phyloP scores from a whole-genome alignment of 2,113 vertebrate genomes.

The Brachirus orientalis region DNA sequence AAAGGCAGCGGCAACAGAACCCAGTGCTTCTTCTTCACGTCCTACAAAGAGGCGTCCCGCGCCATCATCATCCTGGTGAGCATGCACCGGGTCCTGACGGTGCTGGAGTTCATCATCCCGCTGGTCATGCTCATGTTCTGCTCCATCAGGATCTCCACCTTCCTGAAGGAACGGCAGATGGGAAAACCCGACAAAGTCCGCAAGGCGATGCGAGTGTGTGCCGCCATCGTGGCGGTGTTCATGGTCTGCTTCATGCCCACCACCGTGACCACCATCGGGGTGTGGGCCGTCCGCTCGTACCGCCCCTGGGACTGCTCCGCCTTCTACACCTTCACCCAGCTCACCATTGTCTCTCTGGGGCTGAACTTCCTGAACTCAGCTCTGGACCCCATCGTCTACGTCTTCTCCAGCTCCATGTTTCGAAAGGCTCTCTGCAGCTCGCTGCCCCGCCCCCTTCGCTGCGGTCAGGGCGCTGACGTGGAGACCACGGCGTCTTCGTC shows the following conservation, averaged over 20 bases:
- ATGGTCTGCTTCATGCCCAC: constrained; percentile 78
- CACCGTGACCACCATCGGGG: constrained; percentile 65
- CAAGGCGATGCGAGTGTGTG: constrained; percentile 71
- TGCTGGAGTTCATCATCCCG: constrained; percentile 66
- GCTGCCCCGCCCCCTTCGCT: constrained; percentile 31
- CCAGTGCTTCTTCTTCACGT: constrained; percentile 78
- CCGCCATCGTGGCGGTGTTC: constrained; percentile 65
- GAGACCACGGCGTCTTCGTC: not conserved
- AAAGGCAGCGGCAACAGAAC: constrained; percentile 18
- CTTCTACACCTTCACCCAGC: constrained; percentile 60
- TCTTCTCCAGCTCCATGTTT: constrained; percentile 78
- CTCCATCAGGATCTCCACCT: constrained; percentile 68
- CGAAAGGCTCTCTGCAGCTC: constrained; percentile 60
- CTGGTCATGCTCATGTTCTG: constrained; percentile 73
- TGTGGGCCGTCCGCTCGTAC: constrained; percentile 38
- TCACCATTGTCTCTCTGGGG: constrained; percentile 75
- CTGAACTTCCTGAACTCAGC: constrained; percentile 81
- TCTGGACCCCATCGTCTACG: constrained; percentile 78
- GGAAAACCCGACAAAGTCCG: constrained; percentile 55
- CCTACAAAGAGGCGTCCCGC: constrained; percentile 43
- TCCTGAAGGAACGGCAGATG: constrained; percentile 57
- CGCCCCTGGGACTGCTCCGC: constrained; percentile 44
- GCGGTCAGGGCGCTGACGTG: rapidly evolving
- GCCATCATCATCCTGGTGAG: constrained; percentile 57
- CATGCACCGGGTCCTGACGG: constrained; percentile 67